phyloP scores from a whole-genome alignment of 2,797 vertebrate species.

The Acomys russatus region DNA sequence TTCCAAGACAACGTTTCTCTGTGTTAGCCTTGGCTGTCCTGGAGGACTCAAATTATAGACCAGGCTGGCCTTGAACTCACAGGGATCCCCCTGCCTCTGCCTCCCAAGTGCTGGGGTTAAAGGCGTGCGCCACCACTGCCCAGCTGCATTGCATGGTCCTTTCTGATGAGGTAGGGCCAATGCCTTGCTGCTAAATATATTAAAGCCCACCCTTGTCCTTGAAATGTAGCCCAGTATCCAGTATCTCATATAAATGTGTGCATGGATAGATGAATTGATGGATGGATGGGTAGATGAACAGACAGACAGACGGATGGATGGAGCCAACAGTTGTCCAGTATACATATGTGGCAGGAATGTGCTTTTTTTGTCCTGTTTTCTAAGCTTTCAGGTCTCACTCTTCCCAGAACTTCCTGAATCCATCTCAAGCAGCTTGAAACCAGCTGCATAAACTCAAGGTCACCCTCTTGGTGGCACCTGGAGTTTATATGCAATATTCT shows the following conservation, averaged over 20 bases:
- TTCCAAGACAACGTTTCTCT: too few relatives aligned
- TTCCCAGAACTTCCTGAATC: neutral
- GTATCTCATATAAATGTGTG: neutral
- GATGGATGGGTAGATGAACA: rapidly evolving
- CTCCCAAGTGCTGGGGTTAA: too few relatives aligned
- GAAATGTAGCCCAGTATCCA: neutral
- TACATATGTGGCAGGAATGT: neutral
- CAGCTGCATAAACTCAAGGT: constrained; percentile 26
- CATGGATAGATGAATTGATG: rapidly evolving
- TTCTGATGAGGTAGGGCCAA: neutral
- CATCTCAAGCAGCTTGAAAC: constrained; percentile 8
- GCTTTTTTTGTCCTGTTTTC: neutral
- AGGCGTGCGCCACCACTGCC: too few relatives aligned
- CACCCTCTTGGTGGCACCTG: neutral
- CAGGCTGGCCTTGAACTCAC: too few relatives aligned
- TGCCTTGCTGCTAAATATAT: neutral
- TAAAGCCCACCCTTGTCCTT: neutral
- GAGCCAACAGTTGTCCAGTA: neutral
- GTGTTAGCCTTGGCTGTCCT: too few relatives aligned
- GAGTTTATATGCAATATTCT: neutral
- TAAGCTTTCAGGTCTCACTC: constrained; percentile 19
- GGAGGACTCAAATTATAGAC: too few relatives aligned
- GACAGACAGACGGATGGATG: neutral
- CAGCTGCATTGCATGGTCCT: neutral
- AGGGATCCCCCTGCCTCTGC: too few relatives aligned